Evolutionary conservation across 2,888 invertebrate species (phyloP).

Genomic region (Dastarcus helophoroides): DNA sequence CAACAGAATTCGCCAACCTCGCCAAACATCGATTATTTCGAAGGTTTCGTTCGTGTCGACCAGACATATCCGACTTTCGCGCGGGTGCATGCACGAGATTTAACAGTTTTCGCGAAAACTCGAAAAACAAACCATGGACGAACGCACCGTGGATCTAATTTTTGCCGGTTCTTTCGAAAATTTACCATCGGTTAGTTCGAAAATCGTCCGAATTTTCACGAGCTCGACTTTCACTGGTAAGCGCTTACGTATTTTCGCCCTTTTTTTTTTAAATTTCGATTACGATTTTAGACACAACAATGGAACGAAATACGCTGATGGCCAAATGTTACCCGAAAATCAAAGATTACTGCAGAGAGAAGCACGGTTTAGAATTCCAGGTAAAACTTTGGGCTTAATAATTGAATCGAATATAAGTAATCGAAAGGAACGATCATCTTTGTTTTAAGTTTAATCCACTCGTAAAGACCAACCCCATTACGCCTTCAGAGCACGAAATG

Average conservation of each 20-base stretch:
- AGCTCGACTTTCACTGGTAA: conserved; percentile 97
- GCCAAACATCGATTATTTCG: too few relatives aligned
- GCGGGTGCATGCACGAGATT: too few relatives aligned
- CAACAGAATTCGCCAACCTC: too few relatives aligned
- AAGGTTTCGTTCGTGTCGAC: too few relatives aligned
- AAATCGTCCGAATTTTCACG: conserved; percentile 96
- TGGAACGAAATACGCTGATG: conserved; percentile 96
- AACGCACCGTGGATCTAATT: conserved; percentile 79
- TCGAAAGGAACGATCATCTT: too few relatives aligned
- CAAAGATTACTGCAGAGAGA: conserved; percentile 94
- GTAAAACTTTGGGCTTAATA: too few relatives aligned
- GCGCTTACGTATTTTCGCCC: conserved; percentile 5
- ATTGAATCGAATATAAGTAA: too few relatives aligned
- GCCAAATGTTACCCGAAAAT: conserved; percentile 94
- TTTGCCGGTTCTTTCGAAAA: conserved; percentile 79
- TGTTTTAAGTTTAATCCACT: too few relatives aligned
- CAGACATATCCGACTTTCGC: too few relatives aligned
- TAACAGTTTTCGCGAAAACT: neutral
- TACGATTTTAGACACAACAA: conserved; percentile 85
- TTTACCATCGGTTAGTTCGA: conserved; percentile 90
- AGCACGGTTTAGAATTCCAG: conserved; percentile 96
- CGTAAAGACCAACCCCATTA: too few relatives aligned
- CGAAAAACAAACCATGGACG: conserved; percentile 56
- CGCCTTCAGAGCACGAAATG: too few relatives aligned
- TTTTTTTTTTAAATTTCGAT: too few relatives aligned